Evolutionary conservation across 2,797 vertebrate genomes (phyloP).

Genomic region (Rhinophrynus dorsalis): DNA sequence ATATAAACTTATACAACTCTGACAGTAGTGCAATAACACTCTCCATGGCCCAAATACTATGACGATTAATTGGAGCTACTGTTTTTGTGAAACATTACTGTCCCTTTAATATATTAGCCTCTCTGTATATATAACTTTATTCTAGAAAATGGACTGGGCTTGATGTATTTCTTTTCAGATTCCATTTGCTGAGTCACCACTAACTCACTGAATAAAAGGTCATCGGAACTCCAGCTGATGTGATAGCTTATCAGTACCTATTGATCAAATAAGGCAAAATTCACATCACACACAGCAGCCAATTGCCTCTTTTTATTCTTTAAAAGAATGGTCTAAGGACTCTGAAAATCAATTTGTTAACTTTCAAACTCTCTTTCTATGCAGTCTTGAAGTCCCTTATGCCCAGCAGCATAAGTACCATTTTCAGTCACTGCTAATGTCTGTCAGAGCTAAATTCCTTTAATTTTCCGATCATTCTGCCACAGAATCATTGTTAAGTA

Average conservation of each 20-base stretch:
- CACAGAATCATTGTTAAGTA: background rate
- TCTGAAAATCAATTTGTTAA: constrained; percentile 42
- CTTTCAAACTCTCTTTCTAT: constrained; percentile 47
- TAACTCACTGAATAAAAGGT: constrained; percentile 48
- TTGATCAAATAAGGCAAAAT: constrained; percentile 29
- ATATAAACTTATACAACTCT: too few species aligned
- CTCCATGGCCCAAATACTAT: too few species aligned
- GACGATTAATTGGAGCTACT: too few species aligned
- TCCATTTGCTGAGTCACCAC: constrained; percentile 52
- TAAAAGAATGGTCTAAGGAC: constrained; percentile 9
- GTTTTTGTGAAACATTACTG: too few species aligned
- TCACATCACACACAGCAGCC: constrained; percentile 11
- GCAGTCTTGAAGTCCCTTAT: constrained; percentile 10
- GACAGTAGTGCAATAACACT: too few species aligned
- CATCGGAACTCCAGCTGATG: background rate
- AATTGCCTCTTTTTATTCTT: constrained; percentile 32
- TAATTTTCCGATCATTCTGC: background rate
- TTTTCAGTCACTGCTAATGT: background rate
- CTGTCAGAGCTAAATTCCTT: background rate
- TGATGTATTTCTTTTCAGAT: constrained; percentile 32
- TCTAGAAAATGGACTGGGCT: too few species aligned
- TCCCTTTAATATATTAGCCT: too few species aligned
- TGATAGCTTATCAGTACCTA: background rate
- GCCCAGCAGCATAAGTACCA: constrained; percentile 9
- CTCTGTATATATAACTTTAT: too few species aligned